Evolutionary conservation across 2,113 vertebrate species (phyloP), one percentile per base, ranked within the genome.

Genomic region (Lepisosteus osseus): DNA sequence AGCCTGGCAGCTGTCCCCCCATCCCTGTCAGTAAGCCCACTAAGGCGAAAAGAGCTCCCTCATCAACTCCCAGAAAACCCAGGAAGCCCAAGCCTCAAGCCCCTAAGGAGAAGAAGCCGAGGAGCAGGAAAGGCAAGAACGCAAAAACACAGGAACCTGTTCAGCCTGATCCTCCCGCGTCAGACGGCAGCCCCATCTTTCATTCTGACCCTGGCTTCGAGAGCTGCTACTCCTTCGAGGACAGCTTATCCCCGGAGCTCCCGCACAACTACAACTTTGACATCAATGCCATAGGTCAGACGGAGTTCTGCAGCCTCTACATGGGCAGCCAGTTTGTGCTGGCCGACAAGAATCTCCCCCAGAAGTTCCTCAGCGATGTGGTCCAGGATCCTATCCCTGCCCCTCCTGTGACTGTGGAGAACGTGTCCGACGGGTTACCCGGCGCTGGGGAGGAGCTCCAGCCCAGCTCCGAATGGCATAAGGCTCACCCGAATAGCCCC

Each of bases 221-320:
- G 87, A 94, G 94, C 78, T 97, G 95, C 85, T 97, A 95, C 47
- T 96, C 95, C 0, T 92, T 99, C 78, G 97, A 98, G 85, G 95
- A 97, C 74, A 96, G 95, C 75, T 88, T 99, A 63, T 99, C 97
- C 65, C 97, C 97, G 73, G 96, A 98, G 74, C 84, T 90, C 14
- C 90, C 88, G 0, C 94, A 97, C 83, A 96, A 92, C 89, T 99
- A 97, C 75, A 95, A 89, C 80, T 99, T 99, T 86, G 97, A 99
- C 86, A 99, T 99, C 74, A 98, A 99, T 75, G 77, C 93, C 55
- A 92, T 99, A 70, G 95, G 94, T 17, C 96, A 97, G 80, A 92
- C 93, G 0, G 93, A 95, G 71, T 98, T 98, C 88, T 96, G 94
- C 70, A 94, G 94, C 83, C 92, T 95, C 17, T 99, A 99, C 82